Evolutionary conservation across 2,113 vertebrate species (phyloP), one percentile per base, ranked within the genome.

Genomic region (Lagopus muta): DNA sequence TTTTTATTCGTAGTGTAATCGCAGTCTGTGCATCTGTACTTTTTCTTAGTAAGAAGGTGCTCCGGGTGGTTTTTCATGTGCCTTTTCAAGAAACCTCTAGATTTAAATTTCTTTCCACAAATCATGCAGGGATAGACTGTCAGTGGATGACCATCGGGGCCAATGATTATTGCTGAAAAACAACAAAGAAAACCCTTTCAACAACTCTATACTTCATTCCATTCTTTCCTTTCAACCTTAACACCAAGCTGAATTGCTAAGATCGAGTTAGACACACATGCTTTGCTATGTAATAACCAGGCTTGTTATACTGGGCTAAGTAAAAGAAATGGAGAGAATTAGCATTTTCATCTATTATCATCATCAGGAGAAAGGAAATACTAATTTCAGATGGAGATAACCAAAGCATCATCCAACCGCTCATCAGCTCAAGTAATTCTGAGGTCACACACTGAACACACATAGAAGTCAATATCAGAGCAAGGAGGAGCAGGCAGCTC

Each of bases 1-100:
- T 99, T 99, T 98, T 99, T 99, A 97, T 99, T 99, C 86, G 99
- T 99, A 97, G 99, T 99, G 98, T 99, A 99, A 89, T 99, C 99
- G 91, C 99, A 99, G 98, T 99, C 99, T 65, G 99, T 99, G 95
- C 99, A 99, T 94, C 99, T 99, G 97, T 99, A 99, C 96, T 99
- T 99, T 96, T 99, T 99, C 97, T 99, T 99, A 48, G 98, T 98
- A 36, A 98, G 98, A 97, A 99, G 97, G 90, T 99, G 98, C 97
- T 99, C 99, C 0, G 99, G 99, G 77, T 99, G 99, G 96, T 99
- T 99, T 97, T 99, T 99, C 96, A 99, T 99, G 96, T 99, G 99
- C 66, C 99, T 98, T 97, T 99, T 99, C 87, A 99, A 98, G 97
- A 99, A 99, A 60, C 99, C 99, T 93, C 99, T 97, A 1, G 99